Base-by-base conservation (phyloP, 2,888 invertebrate species). In the Orthosia gothica region DNA sequence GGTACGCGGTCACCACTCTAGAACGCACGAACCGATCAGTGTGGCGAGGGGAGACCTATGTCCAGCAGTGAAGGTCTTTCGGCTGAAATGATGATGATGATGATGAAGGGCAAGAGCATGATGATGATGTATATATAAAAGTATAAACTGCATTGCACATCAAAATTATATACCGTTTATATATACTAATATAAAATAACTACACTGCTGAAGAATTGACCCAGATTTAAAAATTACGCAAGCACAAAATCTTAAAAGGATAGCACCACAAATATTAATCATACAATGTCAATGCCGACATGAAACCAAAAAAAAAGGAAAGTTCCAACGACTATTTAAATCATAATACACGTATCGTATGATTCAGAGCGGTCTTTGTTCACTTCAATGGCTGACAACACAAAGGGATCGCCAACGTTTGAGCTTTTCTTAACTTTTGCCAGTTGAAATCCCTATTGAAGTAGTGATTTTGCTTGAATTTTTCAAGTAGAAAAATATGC, bases 321-420 rank as follows among this genome's bases (percentile, higher is more conserved):
- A 75, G 63, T 55, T 64, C 18, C 20, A 74, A 45, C 40, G 49
- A 79, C 68, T 61, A 75, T 84, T 79, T 70, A 74, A 85, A 79
- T 75, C 63, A 75, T 80, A 84, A 77, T 77, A 76, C 54, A 78
- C 58, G 62, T 80, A 76, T 76, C 81, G 70, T 57, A 68, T 67
- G 74, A 86, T 73, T 73, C 70, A 57, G 74, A 64, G 58, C 71
- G 18, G 54, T 62, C 77, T 78, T 81, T 86, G 81, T 86, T 78
- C 76, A 69, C 66, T 76, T 83, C 78, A 76, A 75, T 81, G 55
- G 81, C 69, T 76, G 72, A 74, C 70, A 68, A 74, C 62, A 85
- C 76, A 85, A 83, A 86, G 55, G 78, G 62, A 26, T 40, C 64
- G 76, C 59, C 66, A 76, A 68, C 74, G 73, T 75, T 82, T 70